phyloP scores from a whole-genome alignment of 2,888 invertebrate genomes.

The Acanthacorydalis orientalis region DNA sequence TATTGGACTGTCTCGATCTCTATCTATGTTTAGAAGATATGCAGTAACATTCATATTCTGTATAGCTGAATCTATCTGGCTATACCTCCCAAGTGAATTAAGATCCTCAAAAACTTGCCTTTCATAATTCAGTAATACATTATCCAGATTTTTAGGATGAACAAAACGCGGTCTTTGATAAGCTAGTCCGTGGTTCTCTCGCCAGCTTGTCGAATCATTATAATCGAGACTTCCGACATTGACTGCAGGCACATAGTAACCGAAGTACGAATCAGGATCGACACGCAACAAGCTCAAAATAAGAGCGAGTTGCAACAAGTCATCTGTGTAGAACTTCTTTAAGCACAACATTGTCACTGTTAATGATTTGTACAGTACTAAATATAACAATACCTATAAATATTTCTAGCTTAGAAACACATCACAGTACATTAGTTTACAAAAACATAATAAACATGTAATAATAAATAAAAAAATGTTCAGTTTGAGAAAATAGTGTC shows the following conservation, averaged over 20 bases:
- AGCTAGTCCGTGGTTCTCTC: slow-evolving; percentile 35
- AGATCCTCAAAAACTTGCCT: slow-evolving; percentile 55
- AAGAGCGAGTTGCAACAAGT: slow-evolving; percentile 64
- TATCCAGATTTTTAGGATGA: slow-evolving; percentile 57
- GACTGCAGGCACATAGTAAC: slow-evolving; percentile 37
- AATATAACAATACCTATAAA: too few species aligned
- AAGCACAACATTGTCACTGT: slow-evolving; percentile 48
- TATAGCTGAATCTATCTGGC: slow-evolving; percentile 28
- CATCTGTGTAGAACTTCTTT: slow-evolving; percentile 69
- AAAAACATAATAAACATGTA: too few species aligned
- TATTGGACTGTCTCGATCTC: slow-evolving; percentile 8
- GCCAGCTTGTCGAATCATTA: slow-evolving; percentile 53
- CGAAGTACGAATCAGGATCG: slow-evolving; percentile 52
- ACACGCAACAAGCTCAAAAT: slow-evolving; percentile 64
- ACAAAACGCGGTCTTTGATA: slow-evolving; percentile 42
- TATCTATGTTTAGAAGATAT: slow-evolving; percentile 41
- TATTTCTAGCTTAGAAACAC: too few species aligned
- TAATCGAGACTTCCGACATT: slow-evolving; percentile 26
- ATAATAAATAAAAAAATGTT: too few species aligned
- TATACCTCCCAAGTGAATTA: slow-evolving; percentile 49
- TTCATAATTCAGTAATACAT: slow-evolving; percentile 52
- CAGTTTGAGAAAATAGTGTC: too few species aligned
- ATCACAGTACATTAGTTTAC: too few species aligned
- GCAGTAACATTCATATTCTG: slow-evolving; percentile 36
- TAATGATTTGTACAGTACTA: too few species aligned